phyloP scores from a whole-genome alignment of 2,797 vertebrate genomes.

The Lepidocolaptes lacrymiger region DNA sequence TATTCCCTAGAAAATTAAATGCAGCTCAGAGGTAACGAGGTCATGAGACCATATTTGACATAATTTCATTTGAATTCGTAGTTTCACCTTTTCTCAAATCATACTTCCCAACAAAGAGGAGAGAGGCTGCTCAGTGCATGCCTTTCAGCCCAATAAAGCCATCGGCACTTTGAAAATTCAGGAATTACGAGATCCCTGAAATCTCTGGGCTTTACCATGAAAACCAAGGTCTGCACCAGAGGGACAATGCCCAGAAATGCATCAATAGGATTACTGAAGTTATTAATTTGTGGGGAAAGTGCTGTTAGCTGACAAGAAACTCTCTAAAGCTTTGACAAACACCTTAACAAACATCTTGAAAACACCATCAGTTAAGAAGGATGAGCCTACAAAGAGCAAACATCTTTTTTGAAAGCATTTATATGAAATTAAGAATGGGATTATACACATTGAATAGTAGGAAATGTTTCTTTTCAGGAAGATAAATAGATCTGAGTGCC shows the following conservation, averaged over 20 bases:
- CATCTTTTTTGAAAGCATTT: neutral
- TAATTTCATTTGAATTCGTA: neutral
- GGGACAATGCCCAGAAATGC: neutral
- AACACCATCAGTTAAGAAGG: neutral
- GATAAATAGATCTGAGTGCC: neutral
- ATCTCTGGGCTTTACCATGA: neutral
- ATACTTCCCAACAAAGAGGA: neutral
- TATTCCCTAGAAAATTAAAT: constrained; percentile 7
- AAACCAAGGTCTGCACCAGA: neutral
- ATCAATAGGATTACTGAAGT: neutral
- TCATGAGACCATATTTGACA: neutral
- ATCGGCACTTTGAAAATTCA: neutral
- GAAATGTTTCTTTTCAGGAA: neutral
- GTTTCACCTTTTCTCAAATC: neutral
- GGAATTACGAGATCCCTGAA: neutral
- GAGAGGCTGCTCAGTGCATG: neutral
- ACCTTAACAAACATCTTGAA: neutral
- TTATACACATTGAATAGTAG: neutral
- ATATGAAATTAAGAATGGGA: neutral
- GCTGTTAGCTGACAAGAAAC: neutral
- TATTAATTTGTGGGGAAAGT: neutral
- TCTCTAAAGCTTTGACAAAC: neutral
- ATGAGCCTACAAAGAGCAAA: neutral
- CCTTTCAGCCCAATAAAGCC: neutral
- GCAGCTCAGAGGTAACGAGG: neutral